Base-by-base conservation (phyloP, 37 sponge, comb jelly and placozoan genomes). In the Tethya wilhelma region DNA sequence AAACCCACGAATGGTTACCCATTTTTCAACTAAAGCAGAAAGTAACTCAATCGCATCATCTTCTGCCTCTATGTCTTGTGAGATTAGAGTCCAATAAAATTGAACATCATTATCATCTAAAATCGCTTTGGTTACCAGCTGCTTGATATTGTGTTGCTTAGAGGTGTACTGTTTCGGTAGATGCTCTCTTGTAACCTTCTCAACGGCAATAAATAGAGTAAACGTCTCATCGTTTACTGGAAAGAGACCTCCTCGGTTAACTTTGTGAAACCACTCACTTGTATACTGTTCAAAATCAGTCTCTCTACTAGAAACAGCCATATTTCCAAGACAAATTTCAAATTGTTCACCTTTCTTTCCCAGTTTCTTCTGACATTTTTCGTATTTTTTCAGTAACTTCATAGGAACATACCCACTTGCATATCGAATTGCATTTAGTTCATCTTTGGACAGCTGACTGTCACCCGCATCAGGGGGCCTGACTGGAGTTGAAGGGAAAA, bases 1-100 rank as follows among this genome's bases (percentile, higher is more conserved):
- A 53, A 85, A 85, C 70, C 86, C 78, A 25, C 86, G 37, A n/a
- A 85, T 64, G 28, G 86, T 85, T 26, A 85, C 64, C 86, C 78
- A 85, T 19, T 77, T 42, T 30, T 42, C 30, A 44, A 69, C 59
- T 12, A 85, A 37, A 39, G 77, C 70, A 0, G 1, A 23, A 39
- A 85, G 55, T 17, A 85, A 76, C 66, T 44, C 64, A 76, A 39
- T 7, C 2, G 73, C 64, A 8, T 59, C 38, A 23, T 59, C 56
- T 34, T 76, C 73, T 29, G 33, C 36, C 0, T 77, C 78, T 39
- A 85, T 42, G 53, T 19, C 56, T 32, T 43, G 59, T 59, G 78
- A 75, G 4, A 75, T 2, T 17, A 85, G 14, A 53, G 78, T 70
- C 86, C 86, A 85, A 32, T 77, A 39, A 65, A 77, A 85, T 32